phyloP scores from a whole-genome alignment of 2,888 invertebrate species.

The Pilophorus perplexus region DNA sequence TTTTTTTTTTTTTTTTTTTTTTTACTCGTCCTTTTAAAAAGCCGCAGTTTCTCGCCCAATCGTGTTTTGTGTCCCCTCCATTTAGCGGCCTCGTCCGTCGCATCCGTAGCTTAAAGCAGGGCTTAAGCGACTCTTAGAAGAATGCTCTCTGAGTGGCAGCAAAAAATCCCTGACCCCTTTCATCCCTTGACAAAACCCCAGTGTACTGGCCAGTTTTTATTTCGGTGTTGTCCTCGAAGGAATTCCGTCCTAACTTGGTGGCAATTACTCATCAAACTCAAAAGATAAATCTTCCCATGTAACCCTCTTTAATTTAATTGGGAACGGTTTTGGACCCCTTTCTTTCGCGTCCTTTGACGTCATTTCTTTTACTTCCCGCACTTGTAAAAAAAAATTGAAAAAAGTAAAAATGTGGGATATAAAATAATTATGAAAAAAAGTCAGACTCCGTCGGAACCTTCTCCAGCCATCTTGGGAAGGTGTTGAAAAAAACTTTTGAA shows the following conservation, averaged over 20 bases:
- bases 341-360: constrained; percentile 22
- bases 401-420: constrained; percentile 24
- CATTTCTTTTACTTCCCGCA: constrained; percentile 10
- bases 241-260: constrained; percentile 19
- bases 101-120: neutral
- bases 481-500: constrained; percentile 6
- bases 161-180: neutral
- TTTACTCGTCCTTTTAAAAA: no score
- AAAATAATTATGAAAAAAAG: constrained; percentile 33
- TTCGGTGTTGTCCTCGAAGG: constrained; percentile 1
- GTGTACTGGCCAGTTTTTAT: constrained; percentile 5
- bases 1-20: neutral
- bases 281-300: constrained; percentile 34
- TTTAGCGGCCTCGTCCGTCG: neutral
- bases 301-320: constrained; percentile 37
- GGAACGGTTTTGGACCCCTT: constrained; percentile 20
- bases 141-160: neutral
- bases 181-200: no score
- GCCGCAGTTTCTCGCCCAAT: constrained; percentile 16
- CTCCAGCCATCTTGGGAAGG: constrained; percentile 17
- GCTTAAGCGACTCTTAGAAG: no score
- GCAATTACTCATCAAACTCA: constrained; percentile 37
- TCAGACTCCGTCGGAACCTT: neutral
- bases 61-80: neutral
- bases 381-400: neutral